Percentiles rank a stretch among this genome's conserved stretches.
These are phyloP conservation scores for Pygocentrus nattereri DNA, from an alignment of 2,797 vertebrate genomes.

Conservation along the genomic window DNA sequence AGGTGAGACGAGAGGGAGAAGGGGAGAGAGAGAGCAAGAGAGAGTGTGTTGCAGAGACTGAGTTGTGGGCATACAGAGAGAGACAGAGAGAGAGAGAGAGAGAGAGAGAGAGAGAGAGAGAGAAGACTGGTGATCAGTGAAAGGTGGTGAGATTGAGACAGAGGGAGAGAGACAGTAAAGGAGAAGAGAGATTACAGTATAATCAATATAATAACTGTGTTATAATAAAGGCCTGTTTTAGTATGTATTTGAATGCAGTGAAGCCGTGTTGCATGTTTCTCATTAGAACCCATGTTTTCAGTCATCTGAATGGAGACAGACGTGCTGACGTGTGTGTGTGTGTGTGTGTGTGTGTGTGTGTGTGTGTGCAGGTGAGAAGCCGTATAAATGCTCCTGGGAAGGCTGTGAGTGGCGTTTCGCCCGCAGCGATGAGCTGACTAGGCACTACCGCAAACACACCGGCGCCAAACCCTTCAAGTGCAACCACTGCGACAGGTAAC, in stretches of 20 bases:
- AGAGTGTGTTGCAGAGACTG: no score
- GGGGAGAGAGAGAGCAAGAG: no score
- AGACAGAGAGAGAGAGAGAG: no score
- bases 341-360: conserved; percentile 50
- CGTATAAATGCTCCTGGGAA: conserved; percentile 99
- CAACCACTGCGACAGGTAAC: conserved; percentile 99
- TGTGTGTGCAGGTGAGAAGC: conserved; percentile 94
- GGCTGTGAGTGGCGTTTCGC: conserved; percentile 99
- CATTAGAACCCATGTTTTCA: not conserved
- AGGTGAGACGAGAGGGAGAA: no score
- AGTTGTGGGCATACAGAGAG: no score
- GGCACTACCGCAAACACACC: conserved; percentile 99
- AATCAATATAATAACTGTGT: no score
- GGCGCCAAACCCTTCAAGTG: conserved; percentile 99
- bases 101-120: no score
- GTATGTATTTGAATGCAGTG: conserved; percentile 7
- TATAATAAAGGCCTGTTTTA: not conserved
- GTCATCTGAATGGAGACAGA: not conserved
- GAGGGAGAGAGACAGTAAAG: no score
- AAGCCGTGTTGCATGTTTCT: conserved; percentile 43
- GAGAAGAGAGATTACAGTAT: no score
- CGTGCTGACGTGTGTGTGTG: conserved; percentile 43
- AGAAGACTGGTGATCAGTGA: no score
- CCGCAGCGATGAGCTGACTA: conserved; percentile 97
- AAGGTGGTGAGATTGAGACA: no score